Evolutionary conservation across 2,113 vertebrate species (phyloP).

Genomic region (Oryzias javanicus): DNA sequence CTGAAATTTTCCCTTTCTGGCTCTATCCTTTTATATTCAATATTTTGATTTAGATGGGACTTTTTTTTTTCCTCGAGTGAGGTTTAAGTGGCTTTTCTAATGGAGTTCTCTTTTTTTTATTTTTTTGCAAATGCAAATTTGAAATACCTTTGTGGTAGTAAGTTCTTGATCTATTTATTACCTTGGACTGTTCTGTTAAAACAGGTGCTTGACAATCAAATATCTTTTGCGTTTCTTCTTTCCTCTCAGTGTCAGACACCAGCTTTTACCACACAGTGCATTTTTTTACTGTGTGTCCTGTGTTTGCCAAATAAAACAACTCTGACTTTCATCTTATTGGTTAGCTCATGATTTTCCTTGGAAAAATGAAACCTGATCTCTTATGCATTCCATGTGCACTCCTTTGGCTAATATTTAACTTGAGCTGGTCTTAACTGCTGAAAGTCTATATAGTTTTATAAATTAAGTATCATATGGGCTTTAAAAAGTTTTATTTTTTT

Average conservation of each 20-base stretch:
- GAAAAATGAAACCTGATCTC: neutral
- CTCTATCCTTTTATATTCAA: slow-evolving; percentile 12
- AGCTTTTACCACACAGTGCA: slow-evolving; percentile 10
- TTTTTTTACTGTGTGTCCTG: slow-evolving; percentile 44
- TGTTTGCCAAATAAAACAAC: slow-evolving; percentile 65
- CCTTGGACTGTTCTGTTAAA: slow-evolving; percentile 7
- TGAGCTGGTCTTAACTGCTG: neutral
- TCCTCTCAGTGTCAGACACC: neutral
- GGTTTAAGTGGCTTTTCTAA: slow-evolving; percentile 16
- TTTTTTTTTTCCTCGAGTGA: slow-evolving; percentile 27
- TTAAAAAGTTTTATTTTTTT: neutral
- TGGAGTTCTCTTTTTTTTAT: neutral
- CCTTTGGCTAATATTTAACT: slow-evolving; percentile 63
- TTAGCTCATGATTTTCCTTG: slow-evolving; percentile 1
- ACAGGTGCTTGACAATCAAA: slow-evolving; percentile 40
- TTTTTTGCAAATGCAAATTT: neutral
- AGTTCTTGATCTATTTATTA: slow-evolving; percentile 40
- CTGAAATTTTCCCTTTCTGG: neutral
- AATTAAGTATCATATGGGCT: too few species aligned
- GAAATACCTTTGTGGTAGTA: slow-evolving; percentile 5
- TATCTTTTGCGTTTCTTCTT: neutral
- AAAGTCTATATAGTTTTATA: neutral
- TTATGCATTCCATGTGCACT: neutral
- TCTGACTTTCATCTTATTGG: slow-evolving; percentile 17
- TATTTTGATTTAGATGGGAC: slow-evolving; percentile 11